phyloP scores from a whole-genome alignment of 2,113 vertebrate species.

The Rattus rattus region DNA sequence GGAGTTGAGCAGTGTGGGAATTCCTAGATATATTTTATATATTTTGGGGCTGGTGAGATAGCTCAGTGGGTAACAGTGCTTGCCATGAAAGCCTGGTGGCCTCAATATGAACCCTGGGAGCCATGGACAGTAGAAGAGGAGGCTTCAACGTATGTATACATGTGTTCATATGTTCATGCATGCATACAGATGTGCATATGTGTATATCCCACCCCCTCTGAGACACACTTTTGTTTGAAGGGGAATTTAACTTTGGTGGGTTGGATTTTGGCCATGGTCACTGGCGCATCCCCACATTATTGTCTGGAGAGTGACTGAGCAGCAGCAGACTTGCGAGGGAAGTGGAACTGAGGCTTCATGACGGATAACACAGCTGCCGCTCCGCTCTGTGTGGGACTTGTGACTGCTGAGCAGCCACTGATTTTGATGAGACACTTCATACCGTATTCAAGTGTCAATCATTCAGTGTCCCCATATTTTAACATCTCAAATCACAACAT shows the following conservation, averaged over 20 bases:
- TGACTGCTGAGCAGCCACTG: background rate
- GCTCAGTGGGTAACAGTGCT: background rate
- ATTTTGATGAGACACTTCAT: slow-evolving; percentile 39
- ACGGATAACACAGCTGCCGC: background rate
- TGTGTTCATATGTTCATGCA: background rate
- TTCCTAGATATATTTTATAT: background rate
- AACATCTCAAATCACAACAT: slow-evolving; percentile 35
- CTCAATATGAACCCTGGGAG: background rate
- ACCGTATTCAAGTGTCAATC: background rate
- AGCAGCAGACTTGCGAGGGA: background rate
- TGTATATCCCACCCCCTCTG: background rate
- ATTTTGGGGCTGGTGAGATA: background rate
- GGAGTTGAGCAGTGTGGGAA: background rate
- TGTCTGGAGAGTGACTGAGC: slow-evolving; percentile 5
- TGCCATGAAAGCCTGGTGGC: background rate
- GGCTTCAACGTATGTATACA: background rate
- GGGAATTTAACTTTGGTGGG: background rate
- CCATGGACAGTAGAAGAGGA: background rate
- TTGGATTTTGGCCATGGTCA: background rate
- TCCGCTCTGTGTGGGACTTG: background rate
- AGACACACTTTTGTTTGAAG: background rate
- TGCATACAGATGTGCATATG: background rate
- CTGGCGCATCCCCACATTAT: background rate
- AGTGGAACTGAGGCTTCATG: background rate
- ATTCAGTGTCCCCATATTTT: slow-evolving; percentile 28